phyloP scores from a whole-genome alignment of 2,113 vertebrate species.

The Dipodomys ordii region DNA sequence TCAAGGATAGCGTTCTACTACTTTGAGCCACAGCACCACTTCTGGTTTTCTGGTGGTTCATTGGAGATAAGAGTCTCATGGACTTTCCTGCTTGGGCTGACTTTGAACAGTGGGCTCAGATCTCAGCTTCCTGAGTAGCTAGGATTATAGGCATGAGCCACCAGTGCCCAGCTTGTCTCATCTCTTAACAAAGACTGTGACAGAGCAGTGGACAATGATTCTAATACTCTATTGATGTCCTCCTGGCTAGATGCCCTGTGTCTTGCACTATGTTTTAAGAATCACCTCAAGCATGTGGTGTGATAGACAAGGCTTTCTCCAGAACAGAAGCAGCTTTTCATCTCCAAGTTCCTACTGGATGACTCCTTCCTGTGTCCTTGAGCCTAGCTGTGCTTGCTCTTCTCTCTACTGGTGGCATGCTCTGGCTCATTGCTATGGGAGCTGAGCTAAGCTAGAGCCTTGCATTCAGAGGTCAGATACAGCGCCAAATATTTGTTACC shows the following conservation, averaged over 20 bases:
- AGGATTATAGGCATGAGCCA: too few species aligned
- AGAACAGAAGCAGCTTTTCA: constrained; percentile 27
- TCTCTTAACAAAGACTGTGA: constrained; percentile 35
- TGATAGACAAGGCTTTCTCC: neutral
- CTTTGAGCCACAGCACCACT: too few species aligned
- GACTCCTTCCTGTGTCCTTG: constrained; percentile 40
- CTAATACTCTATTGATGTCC: constrained; percentile 39
- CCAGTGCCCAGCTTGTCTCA: neutral
- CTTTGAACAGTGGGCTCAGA: too few species aligned
- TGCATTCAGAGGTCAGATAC: neutral
- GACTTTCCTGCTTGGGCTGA: too few species aligned
- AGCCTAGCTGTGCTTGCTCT: neutral
- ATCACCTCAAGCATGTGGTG: constrained; percentile 2
- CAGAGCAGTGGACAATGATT: constrained; percentile 21
- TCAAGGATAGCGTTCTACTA: too few species aligned
- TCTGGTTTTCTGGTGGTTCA: too few species aligned
- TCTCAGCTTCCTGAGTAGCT: too few species aligned
- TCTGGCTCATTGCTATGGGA: neutral
- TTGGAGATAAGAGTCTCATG: too few species aligned
- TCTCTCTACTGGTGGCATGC: neutral
- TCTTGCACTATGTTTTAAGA: constrained; percentile 39
- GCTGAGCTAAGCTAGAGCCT: neutral
- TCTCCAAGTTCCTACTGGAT: neutral
- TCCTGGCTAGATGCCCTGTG: constrained; percentile 32
- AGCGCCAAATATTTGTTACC: neutral